Evolutionary conservation across 2,888 invertebrate species (phyloP).

Genomic region (Synergus laeviventris): DNA sequence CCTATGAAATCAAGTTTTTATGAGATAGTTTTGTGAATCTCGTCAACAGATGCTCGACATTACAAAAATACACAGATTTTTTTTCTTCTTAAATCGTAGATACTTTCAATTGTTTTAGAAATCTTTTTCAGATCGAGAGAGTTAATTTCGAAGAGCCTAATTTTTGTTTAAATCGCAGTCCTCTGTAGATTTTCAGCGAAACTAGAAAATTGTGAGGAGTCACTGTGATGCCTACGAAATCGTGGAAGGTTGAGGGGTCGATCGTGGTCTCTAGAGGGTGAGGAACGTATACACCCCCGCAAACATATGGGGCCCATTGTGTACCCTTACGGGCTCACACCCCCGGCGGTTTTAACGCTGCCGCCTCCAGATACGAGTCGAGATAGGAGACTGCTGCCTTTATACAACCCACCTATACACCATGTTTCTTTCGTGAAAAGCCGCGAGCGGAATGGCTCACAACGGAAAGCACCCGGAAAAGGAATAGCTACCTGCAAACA

Average conservation of each 20-base stretch:
- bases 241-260: conserved; percentile 57
- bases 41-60: neutral
- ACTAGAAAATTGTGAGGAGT: conserved; percentile 45
- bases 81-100: too few species aligned
- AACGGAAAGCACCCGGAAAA: conserved; percentile 53
- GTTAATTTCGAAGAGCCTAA: too few species aligned
- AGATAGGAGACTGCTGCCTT: conserved; percentile 63
- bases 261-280: conserved; percentile 57
- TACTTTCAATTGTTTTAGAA: too few species aligned
- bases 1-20: conserved; percentile 12
- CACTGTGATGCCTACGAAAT: conserved; percentile 58
- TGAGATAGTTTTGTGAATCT: conserved; percentile 26
- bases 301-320: conserved; percentile 73
- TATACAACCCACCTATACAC: conserved; percentile 64
- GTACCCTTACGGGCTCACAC: conserved; percentile 62
- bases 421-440: conserved; percentile 69
- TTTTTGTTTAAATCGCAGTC: neutral
- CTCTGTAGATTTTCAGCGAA: neutral
- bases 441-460: conserved; percentile 50
- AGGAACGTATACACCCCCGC: conserved; percentile 68
- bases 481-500: conserved; percentile 36
- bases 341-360: conserved; percentile 60
- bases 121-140: neutral
- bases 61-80: neutral
- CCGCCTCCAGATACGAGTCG: conserved; percentile 66